Conservation (phyloP, 2,797 vertebrate species). For the Avahi laniger region DNA sequence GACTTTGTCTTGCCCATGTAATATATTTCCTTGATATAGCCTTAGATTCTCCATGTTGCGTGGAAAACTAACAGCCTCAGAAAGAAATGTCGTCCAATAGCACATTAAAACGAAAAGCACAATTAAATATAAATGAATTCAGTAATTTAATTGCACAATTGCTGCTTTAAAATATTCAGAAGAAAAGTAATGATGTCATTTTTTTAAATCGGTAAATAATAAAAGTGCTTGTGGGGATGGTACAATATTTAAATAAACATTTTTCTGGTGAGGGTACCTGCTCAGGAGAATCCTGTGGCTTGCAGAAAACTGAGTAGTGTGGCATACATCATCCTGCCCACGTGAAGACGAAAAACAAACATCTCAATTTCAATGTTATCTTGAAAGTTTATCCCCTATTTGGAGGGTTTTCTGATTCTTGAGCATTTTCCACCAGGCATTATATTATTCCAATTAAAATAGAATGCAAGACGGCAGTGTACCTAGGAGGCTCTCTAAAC, state of each 20-base stretch:
- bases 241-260: slow-evolving; percentile 87
- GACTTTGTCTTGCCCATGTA: slow-evolving; percentile 88
- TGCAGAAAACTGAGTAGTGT: not conserved
- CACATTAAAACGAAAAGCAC: slow-evolving; percentile 86
- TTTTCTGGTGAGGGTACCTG: slow-evolving; percentile 71
- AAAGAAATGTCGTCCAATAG: slow-evolving; percentile 84
- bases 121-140: slow-evolving; percentile 91
- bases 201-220: slow-evolving; percentile 88
- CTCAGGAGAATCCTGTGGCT: slow-evolving; percentile 69
- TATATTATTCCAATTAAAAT: slow-evolving; percentile 50
- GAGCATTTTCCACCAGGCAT: slow-evolving; percentile 49
- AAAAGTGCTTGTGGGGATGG: slow-evolving; percentile 82
- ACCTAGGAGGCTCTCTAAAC: not conserved
- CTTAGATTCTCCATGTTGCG: slow-evolving; percentile 87
- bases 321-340: not conserved
- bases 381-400: not conserved
- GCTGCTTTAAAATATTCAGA: slow-evolving; percentile 84
- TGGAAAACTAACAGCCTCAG: slow-evolving; percentile 85
- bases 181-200: slow-evolving; percentile 85
- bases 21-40: slow-evolving; percentile 89
- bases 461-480: not conserved
- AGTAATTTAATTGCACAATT: slow-evolving; percentile 87
- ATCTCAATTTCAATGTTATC: not conserved
- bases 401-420: slow-evolving; percentile 57
- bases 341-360: not conserved